Base-by-base conservation (phyloP, 2,113 vertebrate genomes). In the Candoia aspera region DNA sequence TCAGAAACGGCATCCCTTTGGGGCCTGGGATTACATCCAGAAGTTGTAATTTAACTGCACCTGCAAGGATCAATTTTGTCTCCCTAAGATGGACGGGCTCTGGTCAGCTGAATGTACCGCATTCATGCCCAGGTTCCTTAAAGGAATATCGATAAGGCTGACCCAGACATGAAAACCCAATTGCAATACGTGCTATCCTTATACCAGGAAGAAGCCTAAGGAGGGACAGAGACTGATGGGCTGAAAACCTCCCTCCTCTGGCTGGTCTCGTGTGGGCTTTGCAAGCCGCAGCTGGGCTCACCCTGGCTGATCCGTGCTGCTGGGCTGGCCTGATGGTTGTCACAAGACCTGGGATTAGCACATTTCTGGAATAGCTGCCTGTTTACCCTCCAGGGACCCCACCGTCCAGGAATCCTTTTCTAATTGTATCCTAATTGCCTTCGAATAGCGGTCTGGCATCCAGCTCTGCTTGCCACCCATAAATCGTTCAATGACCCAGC, bases 351-450 rank as follows among this genome's bases (percentile, higher is more conserved):
- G 96, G 98, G 99, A 99, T 99, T 99, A 99, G 94, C 97, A 98
- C 99, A 99, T 99, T 99, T 98, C 99, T 99, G 98, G 97, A 99
- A 99, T 99, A 99, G 98, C 98, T 99, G 98, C 96, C 98, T 99
- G 99, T 99, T 99, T 99, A 99, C 98, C 97, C 97, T 97, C 96
- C 96, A 96, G 97, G 98, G 98, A 97, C 96, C 97, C 91, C 94
- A 92, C 98, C 96, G 96, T 98, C 97, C 97, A 98, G 98, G 99
- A 99, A 99, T 99, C 98, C 97, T 98, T 98, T 99, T 99, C 98
- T 99, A 99, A 99, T 99, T 99, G 99, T 99, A 98, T 99, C 98
- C 98, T 99, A 99, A 99, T 99, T 98, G 98, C 98, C 97, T 98
- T 99, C 98, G 97, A 99, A 99, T 99, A 98, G 98, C 98, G 96